A percentile compares a stretch with the other conserved stretches of the same genome.
Evolutionary conservation across 2,113 vertebrate species (phyloP).

Genomic region (Murina feae): DNA sequence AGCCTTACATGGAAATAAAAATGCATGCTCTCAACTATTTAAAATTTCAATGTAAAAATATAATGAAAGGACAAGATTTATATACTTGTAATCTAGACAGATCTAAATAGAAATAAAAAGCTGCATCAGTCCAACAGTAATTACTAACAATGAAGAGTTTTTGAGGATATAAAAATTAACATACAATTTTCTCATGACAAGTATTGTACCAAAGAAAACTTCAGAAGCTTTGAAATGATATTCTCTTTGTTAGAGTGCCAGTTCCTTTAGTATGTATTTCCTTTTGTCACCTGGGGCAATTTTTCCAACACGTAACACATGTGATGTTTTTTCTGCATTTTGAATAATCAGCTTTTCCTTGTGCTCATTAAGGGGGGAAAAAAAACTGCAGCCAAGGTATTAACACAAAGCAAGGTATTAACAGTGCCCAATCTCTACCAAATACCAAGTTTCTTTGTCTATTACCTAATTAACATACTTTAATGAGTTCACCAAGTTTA

Average conservation of each 20-base stretch:
- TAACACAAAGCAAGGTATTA: slow-evolving; percentile 82
- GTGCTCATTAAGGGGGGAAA: slow-evolving; percentile 79
- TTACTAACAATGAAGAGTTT: slow-evolving; percentile 54
- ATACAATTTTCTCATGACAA: slow-evolving; percentile 64
- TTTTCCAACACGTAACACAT: slow-evolving; percentile 81
- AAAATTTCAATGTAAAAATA: neutral
- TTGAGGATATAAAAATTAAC: slow-evolving; percentile 61
- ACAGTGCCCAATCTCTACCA: slow-evolving; percentile 79
- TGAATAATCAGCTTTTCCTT: slow-evolving; percentile 85
- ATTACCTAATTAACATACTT: slow-evolving; percentile 84
- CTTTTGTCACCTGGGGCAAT: slow-evolving; percentile 83
- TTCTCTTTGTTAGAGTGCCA: slow-evolving; percentile 77
- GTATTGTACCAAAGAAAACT: slow-evolving; percentile 56
- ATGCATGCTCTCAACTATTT: neutral
- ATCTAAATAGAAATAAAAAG: slow-evolving; percentile 40
- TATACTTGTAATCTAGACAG: neutral
- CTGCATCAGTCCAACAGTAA: slow-evolving; percentile 16
- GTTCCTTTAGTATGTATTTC: slow-evolving; percentile 76
- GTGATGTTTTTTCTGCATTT: slow-evolving; percentile 76
- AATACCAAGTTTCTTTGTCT: slow-evolving; percentile 81
- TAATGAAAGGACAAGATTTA: slow-evolving; percentile 12
- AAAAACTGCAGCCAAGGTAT: slow-evolving; percentile 81
- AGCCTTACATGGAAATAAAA: neutral
- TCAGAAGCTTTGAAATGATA: slow-evolving; percentile 76
- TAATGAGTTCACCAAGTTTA: slow-evolving; percentile 82